Evolutionary conservation across 2,113 vertebrate species (phyloP).

Genomic region (Chamaetylas fuelleborni): DNA sequence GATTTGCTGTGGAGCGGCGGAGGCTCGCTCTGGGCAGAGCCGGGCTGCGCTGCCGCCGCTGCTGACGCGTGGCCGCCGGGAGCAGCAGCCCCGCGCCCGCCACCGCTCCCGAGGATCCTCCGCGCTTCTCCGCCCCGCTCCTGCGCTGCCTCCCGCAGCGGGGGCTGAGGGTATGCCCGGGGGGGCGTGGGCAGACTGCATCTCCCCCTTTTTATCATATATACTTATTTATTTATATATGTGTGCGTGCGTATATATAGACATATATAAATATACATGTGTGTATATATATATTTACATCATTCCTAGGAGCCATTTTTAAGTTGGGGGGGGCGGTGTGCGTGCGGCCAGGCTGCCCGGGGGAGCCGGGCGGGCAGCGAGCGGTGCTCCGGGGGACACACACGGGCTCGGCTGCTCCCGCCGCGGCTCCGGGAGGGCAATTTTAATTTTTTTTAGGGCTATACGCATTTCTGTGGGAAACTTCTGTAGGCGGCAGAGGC

Average conservation of each 20-base stretch:
- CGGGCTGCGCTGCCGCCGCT: not conserved
- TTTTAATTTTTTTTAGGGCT: not conserved
- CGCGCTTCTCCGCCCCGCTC: not conserved
- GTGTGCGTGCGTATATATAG: too few species aligned
- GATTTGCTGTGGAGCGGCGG: conserved; percentile 12
- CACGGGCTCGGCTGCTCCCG: not conserved
- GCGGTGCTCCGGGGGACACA: not conserved
- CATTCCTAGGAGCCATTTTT: conserved; percentile 24
- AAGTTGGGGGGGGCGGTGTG: not conserved
- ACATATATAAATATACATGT: not conserved
- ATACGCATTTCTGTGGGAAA: not conserved
- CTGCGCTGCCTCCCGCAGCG: not conserved
- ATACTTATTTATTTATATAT: not conserved
- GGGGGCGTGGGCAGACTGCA: too few species aligned
- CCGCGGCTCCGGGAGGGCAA: not conserved
- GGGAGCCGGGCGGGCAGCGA: not conserved
- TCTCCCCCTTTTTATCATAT: not conserved
- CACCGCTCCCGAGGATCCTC: not conserved
- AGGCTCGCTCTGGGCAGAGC: conserved; percentile 34
- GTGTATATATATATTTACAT: not conserved
- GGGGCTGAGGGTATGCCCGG: not conserved
- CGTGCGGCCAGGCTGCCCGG: not conserved
- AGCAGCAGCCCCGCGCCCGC: too few species aligned
- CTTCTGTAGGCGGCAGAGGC: not conserved
- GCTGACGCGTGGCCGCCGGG: conserved; percentile 53